Conservation (phyloP, 1,140 invertebrate genomes). For the Hycleus cichorii region DNA sequence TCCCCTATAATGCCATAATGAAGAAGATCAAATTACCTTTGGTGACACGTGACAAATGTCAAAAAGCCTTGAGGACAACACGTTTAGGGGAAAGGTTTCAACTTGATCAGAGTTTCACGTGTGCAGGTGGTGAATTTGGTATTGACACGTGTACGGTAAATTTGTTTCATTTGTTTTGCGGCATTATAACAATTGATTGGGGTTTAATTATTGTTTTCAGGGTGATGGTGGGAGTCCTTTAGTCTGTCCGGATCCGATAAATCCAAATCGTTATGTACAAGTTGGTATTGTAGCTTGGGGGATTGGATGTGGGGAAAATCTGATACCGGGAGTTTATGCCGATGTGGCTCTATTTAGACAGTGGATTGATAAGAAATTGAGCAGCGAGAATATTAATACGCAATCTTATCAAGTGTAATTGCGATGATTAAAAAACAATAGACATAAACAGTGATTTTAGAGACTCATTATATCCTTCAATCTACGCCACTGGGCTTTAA, state of each 20-base stretch:
- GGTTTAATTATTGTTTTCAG: constrained; percentile 24
- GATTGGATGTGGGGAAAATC: constrained; percentile 46
- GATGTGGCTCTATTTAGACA: constrained; percentile 50
- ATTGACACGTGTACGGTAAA: constrained; percentile 60
- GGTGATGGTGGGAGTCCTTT: constrained; percentile 52
- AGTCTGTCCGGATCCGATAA: constrained; percentile 39
- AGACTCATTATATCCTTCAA: too few relatives aligned
- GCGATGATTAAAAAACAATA: too few relatives aligned
- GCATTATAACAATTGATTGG: too few relatives aligned
- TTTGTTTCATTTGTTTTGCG: not conserved
- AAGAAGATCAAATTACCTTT: constrained; percentile 43
- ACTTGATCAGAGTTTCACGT: constrained; percentile 44
- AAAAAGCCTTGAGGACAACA: constrained; percentile 37
- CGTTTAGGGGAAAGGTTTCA: constrained; percentile 40
- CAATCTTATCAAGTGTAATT: constrained; percentile 22
- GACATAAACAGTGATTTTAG: too few relatives aligned
- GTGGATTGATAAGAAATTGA: constrained; percentile 55
- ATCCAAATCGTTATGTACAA: constrained; percentile 44
- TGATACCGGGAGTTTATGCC: constrained; percentile 62
- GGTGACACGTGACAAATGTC: constrained; percentile 35
- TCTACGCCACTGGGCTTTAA: too few relatives aligned
- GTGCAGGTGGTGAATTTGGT: constrained; percentile 45
- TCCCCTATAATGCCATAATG: constrained; percentile 41
- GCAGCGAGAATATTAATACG: constrained; percentile 40
- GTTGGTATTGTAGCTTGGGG: constrained; percentile 58